A percentile compares a stretch with the other conserved stretches of the same genome.
phyloP scores from a whole-genome alignment of 2,888 invertebrate genomes.

The Tenthredo amoena region DNA sequence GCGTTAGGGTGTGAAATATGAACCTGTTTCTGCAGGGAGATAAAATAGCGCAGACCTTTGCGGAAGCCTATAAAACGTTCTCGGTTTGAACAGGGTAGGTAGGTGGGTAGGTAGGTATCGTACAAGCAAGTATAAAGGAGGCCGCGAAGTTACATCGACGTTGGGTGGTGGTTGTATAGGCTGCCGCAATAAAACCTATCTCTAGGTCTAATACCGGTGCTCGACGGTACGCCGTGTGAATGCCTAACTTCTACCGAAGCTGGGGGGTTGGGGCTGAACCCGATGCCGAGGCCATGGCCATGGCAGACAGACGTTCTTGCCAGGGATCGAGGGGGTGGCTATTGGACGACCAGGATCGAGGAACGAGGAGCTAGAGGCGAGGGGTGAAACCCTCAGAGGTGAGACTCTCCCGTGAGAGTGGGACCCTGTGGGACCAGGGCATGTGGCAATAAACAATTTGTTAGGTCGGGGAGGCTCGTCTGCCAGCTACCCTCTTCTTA shows the following conservation, averaged over 20 bases:
- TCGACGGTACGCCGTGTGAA: constrained; percentile 58
- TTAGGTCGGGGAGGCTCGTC: constrained; percentile 60
- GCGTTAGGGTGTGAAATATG: constrained; percentile 25
- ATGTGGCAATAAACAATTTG: constrained; percentile 73
- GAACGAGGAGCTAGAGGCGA: not conserved
- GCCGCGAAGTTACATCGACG: constrained; percentile 38
- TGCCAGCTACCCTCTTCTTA: not conserved
- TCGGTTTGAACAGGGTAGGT: constrained; percentile 11
- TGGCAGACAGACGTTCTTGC: constrained; percentile 32
- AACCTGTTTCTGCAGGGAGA: constrained; percentile 34
- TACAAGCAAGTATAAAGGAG: not conserved
- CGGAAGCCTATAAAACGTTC: constrained; percentile 44
- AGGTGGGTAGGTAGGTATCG: not conserved
- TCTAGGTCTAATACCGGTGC: constrained; percentile 59
- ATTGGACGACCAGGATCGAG: constrained; percentile 19
- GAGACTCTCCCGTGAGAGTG: constrained; percentile 28
- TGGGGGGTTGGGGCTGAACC: not conserved
- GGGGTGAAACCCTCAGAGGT: constrained; percentile 56
- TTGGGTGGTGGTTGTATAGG: constrained; percentile 64
- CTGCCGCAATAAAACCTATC: constrained; percentile 67
- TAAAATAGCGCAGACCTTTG: constrained; percentile 42
- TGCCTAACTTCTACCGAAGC: constrained; percentile 51
- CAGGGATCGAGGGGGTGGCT: constrained; percentile 1
- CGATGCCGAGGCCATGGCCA: not conserved
- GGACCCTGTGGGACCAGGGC: constrained; percentile 67